Percentiles rank a stretch among this genome's conserved stretches.
phyloP scores from a whole-genome alignment of 2,888 invertebrate species.

The Lamellibrachia columna region DNA sequence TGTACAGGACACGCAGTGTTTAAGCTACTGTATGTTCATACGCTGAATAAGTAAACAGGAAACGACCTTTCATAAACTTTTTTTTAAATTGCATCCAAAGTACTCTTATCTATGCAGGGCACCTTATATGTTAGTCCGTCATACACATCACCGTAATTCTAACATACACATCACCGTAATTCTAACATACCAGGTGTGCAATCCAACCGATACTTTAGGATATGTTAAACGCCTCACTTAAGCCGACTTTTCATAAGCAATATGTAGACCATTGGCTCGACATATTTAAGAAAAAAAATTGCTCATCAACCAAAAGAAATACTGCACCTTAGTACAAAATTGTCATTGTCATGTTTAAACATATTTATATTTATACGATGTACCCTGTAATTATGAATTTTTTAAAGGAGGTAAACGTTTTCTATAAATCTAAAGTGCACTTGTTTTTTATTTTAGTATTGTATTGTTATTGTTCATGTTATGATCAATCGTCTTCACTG shows the following conservation, averaged over 20 bases:
- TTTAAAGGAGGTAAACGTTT: neutral
- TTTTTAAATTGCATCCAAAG: neutral
- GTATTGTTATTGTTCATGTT: neutral
- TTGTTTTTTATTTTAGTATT: neutral
- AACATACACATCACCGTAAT: neutral
- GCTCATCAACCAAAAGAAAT: neutral
- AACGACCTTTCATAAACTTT: neutral
- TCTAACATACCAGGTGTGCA: neutral
- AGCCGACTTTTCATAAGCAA: neutral
- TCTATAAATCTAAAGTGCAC: neutral
- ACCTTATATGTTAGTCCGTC: neutral
- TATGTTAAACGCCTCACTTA: conserved; percentile 2
- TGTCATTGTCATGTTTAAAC: neutral
- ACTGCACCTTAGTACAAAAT: neutral
- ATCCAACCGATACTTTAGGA: neutral
- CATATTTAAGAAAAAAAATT: neutral
- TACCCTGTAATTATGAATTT: neutral
- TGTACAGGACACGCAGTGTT: neutral
- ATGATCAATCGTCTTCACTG: too few species aligned
- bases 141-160: neutral
- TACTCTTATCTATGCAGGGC: neutral
- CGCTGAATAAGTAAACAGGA: neutral
- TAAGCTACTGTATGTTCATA: neutral
- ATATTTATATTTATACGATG: neutral
- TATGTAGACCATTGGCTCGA: neutral